phyloP scores from a whole-genome alignment of 2,797 vertebrate genomes.

The Steatocranus sp. region DNA sequence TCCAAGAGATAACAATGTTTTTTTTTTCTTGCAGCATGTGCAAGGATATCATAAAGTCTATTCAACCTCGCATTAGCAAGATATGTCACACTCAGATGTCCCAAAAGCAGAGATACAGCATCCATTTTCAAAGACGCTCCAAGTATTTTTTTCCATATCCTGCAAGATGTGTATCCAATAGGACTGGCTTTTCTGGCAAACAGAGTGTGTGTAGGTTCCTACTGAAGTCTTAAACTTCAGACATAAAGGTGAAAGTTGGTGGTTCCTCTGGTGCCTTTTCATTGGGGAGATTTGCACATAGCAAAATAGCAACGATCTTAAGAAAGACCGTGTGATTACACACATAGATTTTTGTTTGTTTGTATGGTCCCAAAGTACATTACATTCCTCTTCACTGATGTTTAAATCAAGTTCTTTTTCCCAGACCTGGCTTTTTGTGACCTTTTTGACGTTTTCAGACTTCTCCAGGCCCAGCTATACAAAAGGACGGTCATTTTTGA shows the following conservation, averaged over 20 bases:
- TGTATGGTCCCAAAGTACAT: not conserved
- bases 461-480: not conserved
- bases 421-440: not conserved
- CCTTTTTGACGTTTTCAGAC: not conserved
- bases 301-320: not conserved
- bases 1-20: not conserved
- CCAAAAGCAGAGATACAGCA: not conserved
- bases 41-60: not conserved
- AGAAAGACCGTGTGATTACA: not conserved
- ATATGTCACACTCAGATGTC: not conserved
- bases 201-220: not conserved
- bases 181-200: not conserved
- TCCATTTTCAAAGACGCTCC: not conserved
- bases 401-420: not conserved
- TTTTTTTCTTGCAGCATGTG: no score
- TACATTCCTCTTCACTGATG: not conserved
- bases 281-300: not conserved
- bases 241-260: not conserved
- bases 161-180: not conserved
- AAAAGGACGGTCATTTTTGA: not conserved
- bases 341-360: not conserved
- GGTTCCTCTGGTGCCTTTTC: not conserved
- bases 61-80: not conserved
- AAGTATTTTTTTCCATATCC: not conserved
- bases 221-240: not conserved